Percentiles rank a stretch among this genome's conserved stretches.
Evolutionary conservation across 2,113 vertebrate genomes (phyloP).

Genomic region (Centrocercus urophasianus): DNA sequence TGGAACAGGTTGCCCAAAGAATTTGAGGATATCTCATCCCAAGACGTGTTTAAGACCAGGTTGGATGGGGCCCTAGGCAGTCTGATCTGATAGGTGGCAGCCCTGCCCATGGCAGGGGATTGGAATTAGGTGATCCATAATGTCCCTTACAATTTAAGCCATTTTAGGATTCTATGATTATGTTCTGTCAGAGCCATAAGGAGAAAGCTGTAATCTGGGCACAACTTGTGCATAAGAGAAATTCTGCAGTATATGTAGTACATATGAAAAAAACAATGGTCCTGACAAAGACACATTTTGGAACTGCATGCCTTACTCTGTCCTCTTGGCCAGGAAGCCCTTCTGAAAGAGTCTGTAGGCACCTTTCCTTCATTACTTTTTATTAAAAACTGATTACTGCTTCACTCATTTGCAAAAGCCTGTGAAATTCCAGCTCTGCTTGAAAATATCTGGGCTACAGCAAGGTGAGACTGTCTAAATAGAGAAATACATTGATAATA

Average conservation of each 20-base stretch:
- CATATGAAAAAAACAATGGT: not conserved
- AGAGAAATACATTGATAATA: not conserved
- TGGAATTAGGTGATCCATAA: too few relatives aligned
- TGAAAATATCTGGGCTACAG: not conserved
- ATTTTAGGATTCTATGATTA: too few relatives aligned
- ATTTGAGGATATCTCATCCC: too few relatives aligned
- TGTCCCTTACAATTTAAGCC: too few relatives aligned
- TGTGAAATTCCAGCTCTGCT: not conserved
- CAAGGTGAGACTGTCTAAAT: not conserved
- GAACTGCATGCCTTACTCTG: not conserved
- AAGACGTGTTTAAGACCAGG: too few relatives aligned
- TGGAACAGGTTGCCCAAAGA: too few relatives aligned
- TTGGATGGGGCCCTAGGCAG: too few relatives aligned
- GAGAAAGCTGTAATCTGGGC: not conserved
- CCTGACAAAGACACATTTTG: not conserved
- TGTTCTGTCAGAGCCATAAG: not conserved
- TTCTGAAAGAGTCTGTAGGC: not conserved
- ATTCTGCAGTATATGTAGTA: not conserved
- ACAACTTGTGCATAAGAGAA: fast-evolving
- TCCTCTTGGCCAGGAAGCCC: not conserved
- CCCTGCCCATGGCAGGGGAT: too few relatives aligned
- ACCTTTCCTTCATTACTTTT: not conserved
- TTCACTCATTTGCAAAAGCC: not conserved
- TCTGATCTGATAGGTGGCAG: too few relatives aligned
- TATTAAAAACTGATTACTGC: not conserved